Evolutionary conservation across 2,888 invertebrate genomes (phyloP).

Genomic region (Villa cingulata): DNA sequence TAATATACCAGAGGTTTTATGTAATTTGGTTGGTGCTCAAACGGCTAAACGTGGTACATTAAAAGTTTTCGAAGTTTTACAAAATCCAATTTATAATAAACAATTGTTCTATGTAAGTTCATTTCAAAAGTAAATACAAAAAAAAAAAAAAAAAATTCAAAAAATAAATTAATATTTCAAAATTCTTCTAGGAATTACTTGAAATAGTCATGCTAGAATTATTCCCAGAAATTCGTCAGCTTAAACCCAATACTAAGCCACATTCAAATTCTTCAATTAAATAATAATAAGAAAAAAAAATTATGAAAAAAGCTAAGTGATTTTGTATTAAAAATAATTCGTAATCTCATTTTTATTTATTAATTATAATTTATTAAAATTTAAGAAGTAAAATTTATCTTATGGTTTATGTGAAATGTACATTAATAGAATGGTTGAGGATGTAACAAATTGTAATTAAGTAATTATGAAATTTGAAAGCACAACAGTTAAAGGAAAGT

Average conservation of each 20-base stretch:
- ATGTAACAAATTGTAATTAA: too few relatives aligned
- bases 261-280: slow-evolving; percentile 1
- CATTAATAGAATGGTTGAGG: too few relatives aligned
- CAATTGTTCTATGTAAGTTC: slow-evolving; percentile 77
- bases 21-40: slow-evolving; percentile 72
- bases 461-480: too few relatives aligned
- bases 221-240: slow-evolving; percentile 54
- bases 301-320: too few relatives aligned
- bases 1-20: slow-evolving; percentile 64
- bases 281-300: too few relatives aligned
- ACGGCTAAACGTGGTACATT: slow-evolving; percentile 71
- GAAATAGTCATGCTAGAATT: slow-evolving; percentile 53
- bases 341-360: too few relatives aligned
- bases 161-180: slow-evolving; percentile 1
- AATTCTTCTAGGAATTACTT: slow-evolving; percentile 46
- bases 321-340: too few relatives aligned
- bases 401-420: too few relatives aligned
- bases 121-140: not conserved
- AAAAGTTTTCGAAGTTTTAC: slow-evolving; percentile 75
- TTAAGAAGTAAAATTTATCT: too few relatives aligned
- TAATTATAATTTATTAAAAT: too few relatives aligned
- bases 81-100: slow-evolving; percentile 74
- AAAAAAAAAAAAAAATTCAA: slow-evolving; percentile 2
- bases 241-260: slow-evolving; percentile 19
- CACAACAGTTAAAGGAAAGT: too few relatives aligned